A percentile compares a stretch with the other conserved stretches of the same genome.
Evolutionary conservation across 2,888 invertebrate genomes (phyloP).

Genomic region (Strigamia maritima): DNA sequence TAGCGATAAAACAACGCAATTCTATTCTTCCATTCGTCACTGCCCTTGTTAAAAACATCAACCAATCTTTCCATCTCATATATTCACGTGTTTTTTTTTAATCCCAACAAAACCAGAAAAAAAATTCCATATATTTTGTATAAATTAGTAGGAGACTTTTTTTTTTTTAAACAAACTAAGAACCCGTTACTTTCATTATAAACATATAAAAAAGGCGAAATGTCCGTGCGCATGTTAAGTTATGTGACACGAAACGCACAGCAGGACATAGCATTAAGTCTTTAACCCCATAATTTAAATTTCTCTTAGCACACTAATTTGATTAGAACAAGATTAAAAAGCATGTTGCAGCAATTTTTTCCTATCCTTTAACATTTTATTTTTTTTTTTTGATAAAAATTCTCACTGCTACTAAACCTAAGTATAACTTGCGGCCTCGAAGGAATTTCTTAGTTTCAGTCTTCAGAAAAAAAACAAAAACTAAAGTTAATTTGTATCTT

Average conservation of each 20-base stretch:
- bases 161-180: not conserved
- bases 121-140: no score
- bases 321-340: conserved; percentile 25
- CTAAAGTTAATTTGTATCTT: conserved; percentile 18
- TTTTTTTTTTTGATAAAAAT: not conserved
- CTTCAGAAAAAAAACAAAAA: not conserved
- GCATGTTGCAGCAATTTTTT: conserved; percentile 13
- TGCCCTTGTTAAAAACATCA: not conserved
- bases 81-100: not conserved
- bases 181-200: not conserved
- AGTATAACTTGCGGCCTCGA: not conserved
- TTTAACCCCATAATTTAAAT: conserved; percentile 28
- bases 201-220: not conserved
- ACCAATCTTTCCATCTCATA: conserved; percentile 2
- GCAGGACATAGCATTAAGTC: conserved; percentile 15
- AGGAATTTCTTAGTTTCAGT: not conserved
- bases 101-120: not conserved
- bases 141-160: not conserved
- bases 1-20: conserved; percentile 4
- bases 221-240: not conserved
- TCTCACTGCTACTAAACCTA: not conserved
- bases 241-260: conserved; percentile 21
- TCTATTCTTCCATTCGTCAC: not conserved
- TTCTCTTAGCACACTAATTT: conserved; percentile 25
- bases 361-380: not conserved